Percentiles rank a stretch among this genome's conserved stretches.
These are phyloP conservation scores for Syngnathus typhle DNA, from an alignment of 2,113 vertebrate species.

Conservation along the genomic window DNA sequence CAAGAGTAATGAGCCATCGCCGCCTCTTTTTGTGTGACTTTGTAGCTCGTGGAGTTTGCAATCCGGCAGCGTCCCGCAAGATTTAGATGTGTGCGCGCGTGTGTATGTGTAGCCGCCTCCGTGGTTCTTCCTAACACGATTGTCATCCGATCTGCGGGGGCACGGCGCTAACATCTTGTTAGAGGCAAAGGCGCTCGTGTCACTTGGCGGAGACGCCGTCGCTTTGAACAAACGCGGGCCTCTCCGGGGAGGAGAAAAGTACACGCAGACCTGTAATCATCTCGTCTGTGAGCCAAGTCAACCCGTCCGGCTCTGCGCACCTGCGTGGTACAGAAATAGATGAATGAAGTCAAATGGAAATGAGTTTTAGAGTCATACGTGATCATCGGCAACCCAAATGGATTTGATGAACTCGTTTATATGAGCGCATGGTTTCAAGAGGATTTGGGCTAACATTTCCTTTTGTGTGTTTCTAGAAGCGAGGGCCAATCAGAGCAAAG, in stretches of 20 bases:
- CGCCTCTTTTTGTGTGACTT: conserved; percentile 50
- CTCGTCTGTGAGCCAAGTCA: conserved; percentile 25
- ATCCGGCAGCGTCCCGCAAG: conserved; percentile 47
- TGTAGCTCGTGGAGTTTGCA: conserved; percentile 58
- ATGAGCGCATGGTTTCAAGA: neutral
- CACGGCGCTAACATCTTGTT: conserved; percentile 60
- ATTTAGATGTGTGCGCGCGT: conserved; percentile 50
- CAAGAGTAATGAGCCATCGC: conserved; percentile 61
- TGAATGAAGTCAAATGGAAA: conserved; percentile 21
- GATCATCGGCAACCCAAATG: neutral
- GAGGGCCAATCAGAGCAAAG: conserved; percentile 20
- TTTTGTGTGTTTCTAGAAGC: conserved; percentile 27
- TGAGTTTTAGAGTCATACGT: neutral
- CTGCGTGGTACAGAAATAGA: conserved; percentile 15
- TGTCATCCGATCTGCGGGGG: conserved; percentile 64
- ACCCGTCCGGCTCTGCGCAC: conserved; percentile 19
- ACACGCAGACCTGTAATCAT: conserved; percentile 53
- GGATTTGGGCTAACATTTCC: conserved; percentile 44
- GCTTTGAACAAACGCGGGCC: conserved; percentile 62
- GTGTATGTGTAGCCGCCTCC: conserved; percentile 45
- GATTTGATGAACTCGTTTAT: neutral
- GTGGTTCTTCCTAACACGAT: conserved; percentile 45
- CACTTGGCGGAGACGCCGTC: conserved; percentile 40
- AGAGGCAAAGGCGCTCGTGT: conserved; percentile 33
- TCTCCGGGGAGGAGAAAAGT: conserved; percentile 39